Conservation (phyloP, 1,140 invertebrate genomes). For the Drosophila suzukii region DNA sequence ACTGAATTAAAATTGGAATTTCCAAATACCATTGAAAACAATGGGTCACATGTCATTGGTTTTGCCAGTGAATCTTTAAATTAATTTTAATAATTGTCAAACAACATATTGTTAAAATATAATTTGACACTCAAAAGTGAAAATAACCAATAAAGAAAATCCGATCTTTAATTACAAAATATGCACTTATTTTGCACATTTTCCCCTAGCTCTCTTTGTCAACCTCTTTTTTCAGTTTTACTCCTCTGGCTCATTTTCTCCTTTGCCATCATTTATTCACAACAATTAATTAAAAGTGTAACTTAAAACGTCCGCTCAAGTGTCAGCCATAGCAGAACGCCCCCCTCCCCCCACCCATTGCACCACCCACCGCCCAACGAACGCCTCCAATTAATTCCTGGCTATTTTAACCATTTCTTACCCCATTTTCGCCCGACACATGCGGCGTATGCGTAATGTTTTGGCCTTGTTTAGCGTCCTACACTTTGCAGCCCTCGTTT, state of each 20-base stretch:
- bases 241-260: conserved; percentile 8
- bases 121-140: neutral
- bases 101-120: too few species aligned
- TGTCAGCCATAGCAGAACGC: conserved; percentile 25
- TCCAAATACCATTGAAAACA: neutral
- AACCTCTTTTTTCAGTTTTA: conserved; percentile 1
- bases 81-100: too few species aligned
- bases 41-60: too few species aligned
- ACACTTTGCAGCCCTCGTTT: neutral
- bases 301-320: conserved; percentile 46
- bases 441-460: conserved; percentile 74
- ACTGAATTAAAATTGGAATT: neutral
- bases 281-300: conserved; percentile 62
- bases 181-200: conserved; percentile 8
- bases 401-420: conserved; percentile 55
- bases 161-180: too few species aligned
- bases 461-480: conserved; percentile 40
- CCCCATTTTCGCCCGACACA: conserved; percentile 22
- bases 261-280: conserved; percentile 34
- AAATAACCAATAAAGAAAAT: neutral
- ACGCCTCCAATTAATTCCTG: conserved; percentile 63
- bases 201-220: neutral
- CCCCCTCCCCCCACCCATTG: neutral
- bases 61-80: too few species aligned
- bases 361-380: too few species aligned